Evolutionary conservation across 2,113 vertebrate genomes (phyloP), one percentile per base, ranked within the genome.

Genomic region (Nothoprocta perdicaria): DNA sequence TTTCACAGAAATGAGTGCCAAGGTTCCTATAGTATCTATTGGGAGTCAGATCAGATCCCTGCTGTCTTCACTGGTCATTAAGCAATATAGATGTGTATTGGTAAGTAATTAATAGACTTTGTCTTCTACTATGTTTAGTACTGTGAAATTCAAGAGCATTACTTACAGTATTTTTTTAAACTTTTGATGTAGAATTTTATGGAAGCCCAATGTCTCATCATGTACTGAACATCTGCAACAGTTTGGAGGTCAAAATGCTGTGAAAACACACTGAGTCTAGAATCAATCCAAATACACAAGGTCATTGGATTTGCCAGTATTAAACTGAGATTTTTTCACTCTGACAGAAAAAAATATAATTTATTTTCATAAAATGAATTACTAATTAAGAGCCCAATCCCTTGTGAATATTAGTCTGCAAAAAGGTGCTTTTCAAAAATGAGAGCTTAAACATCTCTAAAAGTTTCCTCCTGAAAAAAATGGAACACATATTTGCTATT

Each of bases 341-440:
- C 60, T 79, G 67, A 33, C 8, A 48, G 22, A 48, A 38, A 2
- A 3, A 45, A 60, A 11, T 1, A 2, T 12, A 63, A 67, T 73
- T 76, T 60, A 68, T 73, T 88, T 90, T 88, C 18, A n/a, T 73
- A 35, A n/a, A 75, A 87, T 27, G 48, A 76, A 80, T 33, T 57
- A 40, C 19, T 77, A 63, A 52, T 35, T 89, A 84, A 58, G 58
- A 91, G 35, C 46, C 24, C 29, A 80, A 19, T 45, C 57, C 35
- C 35, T 91, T 18, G 50, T 61, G 27, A 88, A 68, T 7, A 73
- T 31, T 21, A 67, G 53, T 77, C 62, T 85, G 85, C 60, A 71
- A 85, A 85, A 89, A 77, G 45, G 73, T 50, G 23, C 23, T 73
- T 88, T 8, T 89, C 63, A 89, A 73, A 89, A 92, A 57, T 46